phyloP scores from a whole-genome alignment of 2,888 invertebrate genomes.

The Nymphalis polychloros region DNA sequence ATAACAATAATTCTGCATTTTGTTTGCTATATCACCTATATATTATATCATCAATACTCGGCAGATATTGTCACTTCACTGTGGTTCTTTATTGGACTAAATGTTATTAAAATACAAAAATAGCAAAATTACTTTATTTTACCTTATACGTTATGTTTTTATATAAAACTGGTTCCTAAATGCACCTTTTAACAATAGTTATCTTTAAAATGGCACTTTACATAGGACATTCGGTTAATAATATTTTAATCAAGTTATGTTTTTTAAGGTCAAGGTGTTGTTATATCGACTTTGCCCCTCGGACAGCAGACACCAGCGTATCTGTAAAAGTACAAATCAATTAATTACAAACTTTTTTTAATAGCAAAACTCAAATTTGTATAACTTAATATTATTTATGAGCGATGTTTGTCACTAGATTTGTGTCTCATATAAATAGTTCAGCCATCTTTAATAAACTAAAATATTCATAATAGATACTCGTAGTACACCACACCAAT shows the following conservation, averaged over 20 bases:
- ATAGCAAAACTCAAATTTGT: too few species aligned
- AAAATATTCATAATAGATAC: too few species aligned
- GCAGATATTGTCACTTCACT: too few species aligned
- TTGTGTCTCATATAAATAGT: too few species aligned
- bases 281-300: conserved; percentile 32
- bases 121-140: not conserved
- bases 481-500: too few species aligned
- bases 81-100: too few species aligned
- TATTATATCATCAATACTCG: too few species aligned
- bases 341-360: conserved; percentile 18
- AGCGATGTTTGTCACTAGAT: too few species aligned
- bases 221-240: not conserved
- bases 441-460: too few species aligned
- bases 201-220: not conserved
- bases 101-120: not conserved
- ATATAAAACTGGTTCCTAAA: not conserved
- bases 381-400: too few species aligned
- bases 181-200: not conserved
- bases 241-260: not conserved
- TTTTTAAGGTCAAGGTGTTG: conserved; percentile 12
- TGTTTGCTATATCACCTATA: too few species aligned
- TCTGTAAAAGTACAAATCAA: conserved; percentile 56
- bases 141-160: not conserved
- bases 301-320: conserved; percentile 76
- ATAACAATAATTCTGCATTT: too few species aligned